phyloP scores from a whole-genome alignment of 2,888 invertebrate species.

The Campaea margaritaria region DNA sequence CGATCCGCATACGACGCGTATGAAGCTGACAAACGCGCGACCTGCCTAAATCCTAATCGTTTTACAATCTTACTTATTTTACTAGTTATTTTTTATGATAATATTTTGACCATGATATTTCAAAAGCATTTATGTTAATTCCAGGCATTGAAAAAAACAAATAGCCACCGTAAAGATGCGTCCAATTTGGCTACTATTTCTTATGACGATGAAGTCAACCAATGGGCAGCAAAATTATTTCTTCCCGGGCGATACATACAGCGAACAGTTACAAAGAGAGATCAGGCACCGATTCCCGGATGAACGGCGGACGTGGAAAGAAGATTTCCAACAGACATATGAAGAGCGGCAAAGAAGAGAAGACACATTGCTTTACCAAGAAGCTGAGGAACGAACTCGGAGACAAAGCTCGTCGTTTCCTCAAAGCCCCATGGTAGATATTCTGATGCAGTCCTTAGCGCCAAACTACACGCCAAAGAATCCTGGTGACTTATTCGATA shows the following conservation, averaged over 20 bases:
- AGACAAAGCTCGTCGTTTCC: slow-evolving; percentile 42
- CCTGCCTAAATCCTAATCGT: too few species aligned
- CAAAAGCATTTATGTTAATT: neutral
- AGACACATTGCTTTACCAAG: slow-evolving; percentile 2
- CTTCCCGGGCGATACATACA: neutral
- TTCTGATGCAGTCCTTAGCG: slow-evolving; percentile 51
- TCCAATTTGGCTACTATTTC: slow-evolving; percentile 1
- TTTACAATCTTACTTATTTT: too few species aligned
- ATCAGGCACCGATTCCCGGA: neutral
- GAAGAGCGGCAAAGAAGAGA: neutral
- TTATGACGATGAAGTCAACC: slow-evolving; percentile 1
- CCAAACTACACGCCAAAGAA: slow-evolving; percentile 51
- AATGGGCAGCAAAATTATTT: neutral
- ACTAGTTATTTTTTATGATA: neutral
- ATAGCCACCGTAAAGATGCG: slow-evolving; percentile 8
- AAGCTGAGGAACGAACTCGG: slow-evolving; percentile 1
- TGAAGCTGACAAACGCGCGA: too few species aligned
- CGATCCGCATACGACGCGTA: too few species aligned
- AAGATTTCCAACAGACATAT: neutral
- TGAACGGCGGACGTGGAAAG: neutral
- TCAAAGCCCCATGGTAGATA: slow-evolving; percentile 52
- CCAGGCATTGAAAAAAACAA: too few species aligned
- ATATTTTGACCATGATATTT: neutral
- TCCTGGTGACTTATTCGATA: slow-evolving; percentile 55
- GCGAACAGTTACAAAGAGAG: neutral